Evolutionary conservation across 2,113 vertebrate species (phyloP), one percentile per base, ranked within the genome.

Genomic region (Saccopteryx bilineata): DNA sequence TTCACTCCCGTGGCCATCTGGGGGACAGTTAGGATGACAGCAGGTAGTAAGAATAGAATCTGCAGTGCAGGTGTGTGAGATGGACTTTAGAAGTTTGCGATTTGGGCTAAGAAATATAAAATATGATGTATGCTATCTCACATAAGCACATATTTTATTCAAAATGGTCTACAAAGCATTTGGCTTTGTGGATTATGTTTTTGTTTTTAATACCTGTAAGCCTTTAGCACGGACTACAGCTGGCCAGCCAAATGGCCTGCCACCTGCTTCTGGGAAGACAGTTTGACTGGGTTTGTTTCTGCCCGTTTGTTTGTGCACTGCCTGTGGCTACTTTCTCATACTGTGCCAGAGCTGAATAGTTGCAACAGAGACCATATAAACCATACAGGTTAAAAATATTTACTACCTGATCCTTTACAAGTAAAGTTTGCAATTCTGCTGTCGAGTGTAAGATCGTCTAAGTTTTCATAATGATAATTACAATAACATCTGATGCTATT

Each of bases 311-410:
- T 71, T 56, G 58, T 48, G 2, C n/a, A 50, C 33, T 65, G 58
- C 26, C 17, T 21, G 4, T 60, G 79, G 15, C n/a, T 18, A 3
- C 74, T 76, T 39, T 21, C 33, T 96, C 33, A 7, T 33, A 17
- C 46, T 39, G 26, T 9, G 18, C 21, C 80, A 68, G 46, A 72
- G 84, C 21, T 52, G 65, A 60, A 31, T 63, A n/a, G 14, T 75
- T 87, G 71, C 61, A 71, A 15, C 31, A 88, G 66, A 92, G 24
- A 74, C 33, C 31, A 9, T 7, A 26, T 5, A 75, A 66, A 50
- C 52, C n/a, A 6, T 26, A 91, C 79, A 92, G 19, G 33, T 46
- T 78, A 79, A 96, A 96, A 80, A 68, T 81, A 86, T 54, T 85
- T 88, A 14, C 75, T 92, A 1, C 60, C 18, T 68, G 71, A 63